Conservation (phyloP, 2,797 vertebrate genomes). For the Sebastes nivosus region DNA sequence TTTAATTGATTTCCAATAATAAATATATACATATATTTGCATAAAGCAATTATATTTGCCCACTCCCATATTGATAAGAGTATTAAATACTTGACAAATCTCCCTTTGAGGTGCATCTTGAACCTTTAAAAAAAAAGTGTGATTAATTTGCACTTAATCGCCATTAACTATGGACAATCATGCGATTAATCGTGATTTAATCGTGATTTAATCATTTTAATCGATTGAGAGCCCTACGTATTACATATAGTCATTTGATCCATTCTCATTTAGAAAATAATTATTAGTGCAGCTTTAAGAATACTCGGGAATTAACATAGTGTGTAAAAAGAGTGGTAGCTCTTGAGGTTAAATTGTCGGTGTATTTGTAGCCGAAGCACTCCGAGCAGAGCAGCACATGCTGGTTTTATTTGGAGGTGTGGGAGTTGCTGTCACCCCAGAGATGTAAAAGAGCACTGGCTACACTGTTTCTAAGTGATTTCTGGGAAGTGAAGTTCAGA, state of each 20-base stretch:
- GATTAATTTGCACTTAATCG: too few relatives aligned
- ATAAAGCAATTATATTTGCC: too few relatives aligned
- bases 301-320: not conserved
- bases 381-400: not conserved
- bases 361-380: not conserved
- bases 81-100: too few relatives aligned
- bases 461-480: not conserved
- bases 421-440: conserved; percentile 29
- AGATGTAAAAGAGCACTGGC: not conserved
- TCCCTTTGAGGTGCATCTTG: too few relatives aligned
- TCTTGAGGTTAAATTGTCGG: not conserved
- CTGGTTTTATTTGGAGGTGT: conserved; percentile 13
- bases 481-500: conserved; percentile 5
- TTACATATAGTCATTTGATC: not conserved
- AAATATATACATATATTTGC: too few relatives aligned
- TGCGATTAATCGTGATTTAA: too few relatives aligned
- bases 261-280: not conserved
- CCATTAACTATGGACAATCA: too few relatives aligned
- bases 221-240: not conserved
- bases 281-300: not conserved
- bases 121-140: too few relatives aligned
- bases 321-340: not conserved
- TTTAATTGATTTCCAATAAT: too few relatives aligned
- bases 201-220: too few relatives aligned
- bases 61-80: too few relatives aligned